Base-by-base conservation (phyloP, 2,888 invertebrate genomes). In the Eristalinus sepulchralis region DNA sequence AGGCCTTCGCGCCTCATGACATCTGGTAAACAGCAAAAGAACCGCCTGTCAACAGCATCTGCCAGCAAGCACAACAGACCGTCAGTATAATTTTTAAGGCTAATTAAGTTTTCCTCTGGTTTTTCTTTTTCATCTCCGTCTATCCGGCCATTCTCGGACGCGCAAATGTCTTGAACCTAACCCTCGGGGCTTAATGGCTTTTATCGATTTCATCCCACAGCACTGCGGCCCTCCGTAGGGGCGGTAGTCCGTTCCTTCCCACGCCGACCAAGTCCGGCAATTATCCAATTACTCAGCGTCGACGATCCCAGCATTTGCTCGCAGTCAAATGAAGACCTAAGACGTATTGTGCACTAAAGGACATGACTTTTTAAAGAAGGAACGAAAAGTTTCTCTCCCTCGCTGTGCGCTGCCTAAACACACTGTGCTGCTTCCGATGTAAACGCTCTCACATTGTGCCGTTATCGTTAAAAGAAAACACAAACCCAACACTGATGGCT, bases 241-340 rank as follows among this genome's bases (percentile, higher is more conserved):
- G 27, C 27, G 27, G 27, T 5, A 22, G 11, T 6, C 10, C 57
- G 1, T 2, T 22, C 0, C n/a, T n/a, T n/a, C 22, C 55, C 55
- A 24, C 22, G 6, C 24, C 27, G 27, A 27, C 55, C 67, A 71
- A 39, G 55, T 59, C 60, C 13, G 13, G 27, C 67, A 73, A 77
- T 85, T 85, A 85, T 77, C 72, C 85, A 85, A 85, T 85, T 85
- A 85, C 85, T 85, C 68, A 72, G 39, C 47, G 53, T 27, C 39
- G n/a, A 10, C 39, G 13, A 39, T 27, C 24, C 47, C 47, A 17
- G 17, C 47, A 6, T 47, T 47, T 47, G 17, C 47, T 47, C 47
- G 9, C 47, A 47, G 47, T 17, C 47, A 47, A 17, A 47, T 17
- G 47, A 47, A 47, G 47, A 17, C 47, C 47, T 17, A 17, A 47